Conservation (phyloP, 1,140 invertebrate genomes). For the Zaprionus davidi region DNA sequence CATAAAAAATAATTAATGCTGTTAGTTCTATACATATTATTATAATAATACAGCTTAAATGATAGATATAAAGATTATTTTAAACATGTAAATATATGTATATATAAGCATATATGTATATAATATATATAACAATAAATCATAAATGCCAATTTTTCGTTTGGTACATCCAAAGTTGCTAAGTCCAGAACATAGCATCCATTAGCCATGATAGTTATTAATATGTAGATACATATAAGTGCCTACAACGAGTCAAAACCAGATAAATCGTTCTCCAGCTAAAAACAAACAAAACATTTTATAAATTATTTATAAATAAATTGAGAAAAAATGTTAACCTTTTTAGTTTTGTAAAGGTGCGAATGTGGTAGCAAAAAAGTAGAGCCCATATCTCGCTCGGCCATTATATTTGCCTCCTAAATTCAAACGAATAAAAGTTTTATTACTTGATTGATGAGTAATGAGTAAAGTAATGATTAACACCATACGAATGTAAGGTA, state of each 20-base stretch:
- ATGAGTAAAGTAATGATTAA: background rate
- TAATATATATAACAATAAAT: no score
- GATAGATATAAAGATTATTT: background rate
- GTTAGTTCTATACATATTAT: background rate
- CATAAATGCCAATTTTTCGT: no score
- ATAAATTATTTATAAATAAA: conserved; percentile 19
- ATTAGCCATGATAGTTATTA: background rate
- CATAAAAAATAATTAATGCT: background rate
- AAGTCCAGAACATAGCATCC: background rate
- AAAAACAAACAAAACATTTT: conserved; percentile 33
- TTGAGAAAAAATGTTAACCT: conserved; percentile 83
- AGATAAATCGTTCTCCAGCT: conserved; percentile 84
- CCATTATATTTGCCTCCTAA: conserved; percentile 93
- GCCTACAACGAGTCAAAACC: conserved; percentile 85
- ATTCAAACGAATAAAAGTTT: background rate
- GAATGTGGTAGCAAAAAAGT: conserved; percentile 93
- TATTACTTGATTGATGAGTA: background rate
- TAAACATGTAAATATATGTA: background rate
- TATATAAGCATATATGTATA: background rate
- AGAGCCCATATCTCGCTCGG: conserved; percentile 93
- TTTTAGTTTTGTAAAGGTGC: conserved; percentile 92
- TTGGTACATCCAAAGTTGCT: background rate
- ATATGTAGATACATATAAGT: background rate
- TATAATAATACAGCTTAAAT: background rate
- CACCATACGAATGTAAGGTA: background rate